These are phyloP conservation scores for Drosophila navojoa DNA, from an alignment of 1,140 invertebrate genomes.

Conservation along the genomic window DNA sequence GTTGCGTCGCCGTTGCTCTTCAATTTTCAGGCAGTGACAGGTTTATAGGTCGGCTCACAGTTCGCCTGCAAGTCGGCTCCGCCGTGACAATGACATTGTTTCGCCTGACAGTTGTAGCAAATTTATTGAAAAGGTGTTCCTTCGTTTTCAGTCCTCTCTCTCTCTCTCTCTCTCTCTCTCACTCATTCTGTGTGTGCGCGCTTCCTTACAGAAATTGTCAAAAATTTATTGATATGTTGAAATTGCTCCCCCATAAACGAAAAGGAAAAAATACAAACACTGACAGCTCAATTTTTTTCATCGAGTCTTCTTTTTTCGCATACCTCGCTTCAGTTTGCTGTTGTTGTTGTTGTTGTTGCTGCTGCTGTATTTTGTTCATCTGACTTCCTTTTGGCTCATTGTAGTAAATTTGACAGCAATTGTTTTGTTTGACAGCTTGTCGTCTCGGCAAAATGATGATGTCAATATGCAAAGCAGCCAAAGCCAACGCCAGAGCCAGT, in stretches of 20 bases:
- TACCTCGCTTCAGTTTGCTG: neutral
- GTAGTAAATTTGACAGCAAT: constrained; percentile 82
- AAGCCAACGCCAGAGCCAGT: constrained; percentile 10
- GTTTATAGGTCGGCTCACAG: constrained; percentile 73
- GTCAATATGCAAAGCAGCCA: constrained; percentile 78
- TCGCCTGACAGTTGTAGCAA: constrained; percentile 82
- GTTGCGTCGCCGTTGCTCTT: constrained; percentile 30
- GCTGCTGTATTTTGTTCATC: constrained; percentile 10
- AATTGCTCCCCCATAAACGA: constrained; percentile 65
- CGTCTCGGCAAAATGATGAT: constrained; percentile 77
- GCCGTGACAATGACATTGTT: constrained; percentile 82
- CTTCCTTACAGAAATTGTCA: constrained; percentile 61
- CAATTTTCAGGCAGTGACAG: constrained; percentile 68
- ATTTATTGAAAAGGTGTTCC: constrained; percentile 82
- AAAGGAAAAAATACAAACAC: constrained; percentile 35
- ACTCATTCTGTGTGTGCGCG: neutral
- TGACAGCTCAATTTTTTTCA: constrained; percentile 74
- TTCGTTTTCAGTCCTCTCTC: constrained; percentile 35
- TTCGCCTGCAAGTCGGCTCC: constrained; percentile 45
- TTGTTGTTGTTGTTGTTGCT: neutral
- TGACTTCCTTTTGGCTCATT: constrained; percentile 46
- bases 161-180: too few relatives aligned
- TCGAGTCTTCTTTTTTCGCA: constrained; percentile 20
- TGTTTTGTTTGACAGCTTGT: constrained; percentile 82
- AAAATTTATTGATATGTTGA: constrained; percentile 83